Base-by-base conservation (phyloP, 2,797 vertebrate species). In the Distichodus sexfasciatus region DNA sequence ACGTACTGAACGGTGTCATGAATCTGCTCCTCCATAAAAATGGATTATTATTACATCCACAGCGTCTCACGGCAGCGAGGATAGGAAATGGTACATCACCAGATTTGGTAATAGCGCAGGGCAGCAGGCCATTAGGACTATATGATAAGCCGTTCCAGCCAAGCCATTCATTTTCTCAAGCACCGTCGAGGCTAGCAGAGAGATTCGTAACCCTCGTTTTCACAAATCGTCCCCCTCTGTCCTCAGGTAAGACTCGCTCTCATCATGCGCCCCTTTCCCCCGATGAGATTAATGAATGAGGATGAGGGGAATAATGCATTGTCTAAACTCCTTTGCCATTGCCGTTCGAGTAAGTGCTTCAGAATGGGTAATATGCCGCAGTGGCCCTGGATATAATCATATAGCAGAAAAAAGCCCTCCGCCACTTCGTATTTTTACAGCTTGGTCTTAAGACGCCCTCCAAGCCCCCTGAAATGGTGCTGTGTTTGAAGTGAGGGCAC, bases 321-420 rank as follows among this genome's bases (percentile, higher is more conserved):
- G 72, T 72, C 47, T 76, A 80, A 78, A 79, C 76, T 82, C 78
- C 76, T 83, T 81, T 79, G 79, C 65, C 75, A 66, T 87, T 85
- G 86, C 80, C 76, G 75, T 82, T 77, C 78, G 79, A 84, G 79
- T 85, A 80, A 82, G 84, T 83, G 79, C 78, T 74, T 78, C 81
- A 77, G 77, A 86, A 83, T 84, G 82, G 76, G 74, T 85, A 82
- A 84, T 82, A 82, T 80, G 81, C 75, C 77, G 79, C 79, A 82
- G 73, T 77, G 80, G 79, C 74, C 72, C 79, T 83, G 81, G 61
- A 74, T 69, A 75, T 44, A 66, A 53, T 69, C n/a, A 0, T 64
- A 50, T 68, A 21, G 38, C n/a, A 36, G 64, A 38, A 47, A 47
- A 26, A 47, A 23, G 6, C 6, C 35, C 36, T 31, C 28, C 15